Conservation (phyloP, 2,888 invertebrate species). For the Thumatha senex region DNA sequence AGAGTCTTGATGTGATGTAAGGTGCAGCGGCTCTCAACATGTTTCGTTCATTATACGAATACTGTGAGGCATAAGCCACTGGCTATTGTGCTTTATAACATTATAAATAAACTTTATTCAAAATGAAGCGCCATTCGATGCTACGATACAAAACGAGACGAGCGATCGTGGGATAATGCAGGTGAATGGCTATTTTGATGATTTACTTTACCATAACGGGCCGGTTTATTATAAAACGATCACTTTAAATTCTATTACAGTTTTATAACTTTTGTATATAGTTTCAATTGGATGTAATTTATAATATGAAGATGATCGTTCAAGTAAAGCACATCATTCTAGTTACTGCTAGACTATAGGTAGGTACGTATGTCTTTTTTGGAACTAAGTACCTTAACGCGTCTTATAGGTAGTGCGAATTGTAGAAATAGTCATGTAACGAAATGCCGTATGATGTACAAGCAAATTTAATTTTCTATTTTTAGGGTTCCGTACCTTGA, state of each 20-base stretch:
- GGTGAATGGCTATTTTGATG: constrained; percentile 72
- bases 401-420: too few relatives aligned
- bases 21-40: constrained; percentile 33
- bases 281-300: not conserved
- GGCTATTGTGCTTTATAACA: constrained; percentile 66
- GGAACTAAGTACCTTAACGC: too few relatives aligned
- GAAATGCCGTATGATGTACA: too few relatives aligned
- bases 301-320: too few relatives aligned
- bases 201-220: constrained; percentile 63
- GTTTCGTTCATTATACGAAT: constrained; percentile 44
- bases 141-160: constrained; percentile 73
- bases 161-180: constrained; percentile 75
- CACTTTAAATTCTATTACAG: constrained; percentile 34
- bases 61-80: constrained; percentile 57
- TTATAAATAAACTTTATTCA: constrained; percentile 68
- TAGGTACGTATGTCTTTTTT: too few relatives aligned
- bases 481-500: too few relatives aligned
- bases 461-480: too few relatives aligned
- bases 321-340: too few relatives aligned
- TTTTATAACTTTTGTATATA: constrained; percentile 11
- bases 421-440: too few relatives aligned
- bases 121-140: constrained; percentile 78
- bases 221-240: constrained; percentile 51
- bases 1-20: constrained; percentile 6
- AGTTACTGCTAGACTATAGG: too few relatives aligned